A percentile compares a stretch with the other conserved stretches of the same genome.
These are phyloP conservation scores for Phoxinus phoxinus DNA, from an alignment of 2,113 vertebrate species.

Conservation along the genomic window DNA sequence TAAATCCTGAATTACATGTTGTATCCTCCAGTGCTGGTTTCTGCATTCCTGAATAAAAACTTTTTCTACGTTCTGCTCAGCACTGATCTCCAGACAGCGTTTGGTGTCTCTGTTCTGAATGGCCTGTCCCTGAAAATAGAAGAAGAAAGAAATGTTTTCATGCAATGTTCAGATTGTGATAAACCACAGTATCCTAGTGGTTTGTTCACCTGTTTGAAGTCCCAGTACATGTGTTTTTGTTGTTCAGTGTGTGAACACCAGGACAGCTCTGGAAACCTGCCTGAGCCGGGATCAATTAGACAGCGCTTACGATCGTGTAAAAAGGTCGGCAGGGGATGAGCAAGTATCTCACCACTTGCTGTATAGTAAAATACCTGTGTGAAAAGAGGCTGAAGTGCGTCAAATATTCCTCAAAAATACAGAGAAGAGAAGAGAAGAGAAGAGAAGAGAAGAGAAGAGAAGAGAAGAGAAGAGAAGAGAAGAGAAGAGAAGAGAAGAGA, in stretches of 20 bases:
- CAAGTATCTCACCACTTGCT: constrained; percentile 61
- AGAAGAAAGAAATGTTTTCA: not conserved
- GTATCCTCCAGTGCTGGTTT: constrained; percentile 72
- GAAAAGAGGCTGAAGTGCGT: not conserved
- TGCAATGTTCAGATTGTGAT: not conserved
- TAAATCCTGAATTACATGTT: constrained; percentile 62
- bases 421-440: not conserved
- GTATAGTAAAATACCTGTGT: constrained; percentile 62
- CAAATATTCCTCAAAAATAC: not conserved
- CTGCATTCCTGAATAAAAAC: constrained; percentile 69
- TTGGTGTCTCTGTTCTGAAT: constrained; percentile 73
- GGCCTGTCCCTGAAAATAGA: constrained; percentile 59
- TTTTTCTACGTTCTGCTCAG: not conserved
- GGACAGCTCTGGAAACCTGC: constrained; percentile 54
- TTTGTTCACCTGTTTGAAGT: constrained; percentile 73
- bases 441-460: too few species aligned
- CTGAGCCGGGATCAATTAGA: constrained; percentile 64
- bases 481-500: not conserved
- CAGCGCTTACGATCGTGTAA: constrained; percentile 65
- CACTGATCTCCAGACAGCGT: constrained; percentile 68
- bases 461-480: not conserved
- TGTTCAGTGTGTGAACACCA: constrained; percentile 62
- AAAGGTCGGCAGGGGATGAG: constrained; percentile 63
- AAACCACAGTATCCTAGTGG: not conserved
- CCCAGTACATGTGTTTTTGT: constrained; percentile 69